Evolutionary conservation across 1,140 invertebrate species (phyloP).

Genomic region (Delia radicum): DNA sequence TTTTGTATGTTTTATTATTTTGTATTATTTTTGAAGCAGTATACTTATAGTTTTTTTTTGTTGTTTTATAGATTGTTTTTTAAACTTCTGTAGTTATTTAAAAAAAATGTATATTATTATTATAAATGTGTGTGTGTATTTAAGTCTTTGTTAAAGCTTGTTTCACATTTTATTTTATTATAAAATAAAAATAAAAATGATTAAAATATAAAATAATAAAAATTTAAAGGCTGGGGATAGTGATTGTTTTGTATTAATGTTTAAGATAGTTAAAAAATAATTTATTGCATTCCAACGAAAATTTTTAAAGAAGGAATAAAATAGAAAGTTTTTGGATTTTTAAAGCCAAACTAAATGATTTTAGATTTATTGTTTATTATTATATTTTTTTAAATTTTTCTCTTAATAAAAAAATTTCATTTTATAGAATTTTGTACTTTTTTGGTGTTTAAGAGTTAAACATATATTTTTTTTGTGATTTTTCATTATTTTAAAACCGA

Average conservation of each 20-base stretch:
- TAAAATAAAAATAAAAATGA: not conserved
- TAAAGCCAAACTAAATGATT: not conserved
- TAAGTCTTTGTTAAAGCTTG: conserved; percentile 24
- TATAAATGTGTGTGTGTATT: conserved; percentile 10
- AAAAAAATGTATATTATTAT: not conserved
- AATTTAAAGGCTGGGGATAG: not conserved
- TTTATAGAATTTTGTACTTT: conserved; percentile 27
- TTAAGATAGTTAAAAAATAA: not conserved
- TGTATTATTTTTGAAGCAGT: conserved; percentile 4
- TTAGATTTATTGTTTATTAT: conserved; percentile 9
- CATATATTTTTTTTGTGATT: not conserved
- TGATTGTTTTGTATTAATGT: not conserved
- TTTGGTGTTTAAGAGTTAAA: conserved; percentile 21
- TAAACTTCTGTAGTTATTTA: not conserved
- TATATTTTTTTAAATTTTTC: conserved; percentile 26
- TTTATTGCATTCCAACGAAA: conserved; percentile 18
- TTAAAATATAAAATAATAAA: not conserved
- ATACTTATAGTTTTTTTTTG: not conserved
- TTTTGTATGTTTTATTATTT: not conserved
- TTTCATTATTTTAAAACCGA: not conserved
- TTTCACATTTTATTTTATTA: not conserved
- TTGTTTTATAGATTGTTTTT: not conserved
- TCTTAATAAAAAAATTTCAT: conserved; percentile 19
- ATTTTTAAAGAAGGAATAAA: no score
- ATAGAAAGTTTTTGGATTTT: not conserved